These are phyloP conservation scores for Etia nguti DNA, from an alignment of 2,113 vertebrate genomes.

Conservation along the genomic window DNA sequence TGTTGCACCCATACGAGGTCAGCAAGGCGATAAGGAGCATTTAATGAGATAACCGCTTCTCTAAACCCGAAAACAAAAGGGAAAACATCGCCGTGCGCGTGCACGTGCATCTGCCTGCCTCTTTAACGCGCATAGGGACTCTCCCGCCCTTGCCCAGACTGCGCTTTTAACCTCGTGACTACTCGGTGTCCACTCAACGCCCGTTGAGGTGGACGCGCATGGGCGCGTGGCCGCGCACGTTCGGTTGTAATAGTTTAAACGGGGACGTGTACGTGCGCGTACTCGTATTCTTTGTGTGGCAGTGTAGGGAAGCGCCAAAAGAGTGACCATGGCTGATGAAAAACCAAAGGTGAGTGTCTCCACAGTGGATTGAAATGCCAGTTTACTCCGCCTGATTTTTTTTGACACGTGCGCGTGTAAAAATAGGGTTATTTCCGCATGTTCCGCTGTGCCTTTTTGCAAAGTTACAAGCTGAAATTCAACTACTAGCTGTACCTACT, in stretches of 20 bases:
- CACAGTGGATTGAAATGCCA: neutral
- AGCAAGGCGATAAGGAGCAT: accelerated
- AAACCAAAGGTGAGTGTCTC: conserved; percentile 89
- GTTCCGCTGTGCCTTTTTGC: neutral
- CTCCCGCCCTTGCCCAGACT: conserved; percentile 44
- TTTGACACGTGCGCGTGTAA: neutral
- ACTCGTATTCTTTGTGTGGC: conserved; percentile 82
- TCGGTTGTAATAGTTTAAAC: conserved; percentile 24
- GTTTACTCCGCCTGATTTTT: neutral
- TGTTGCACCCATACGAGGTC: too few relatives aligned
- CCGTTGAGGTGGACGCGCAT: conserved; percentile 52
- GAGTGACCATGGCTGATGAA: conserved; percentile 92
- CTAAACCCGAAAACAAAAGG: neutral
- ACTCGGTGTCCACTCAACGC: conserved; percentile 31
- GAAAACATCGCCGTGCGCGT: conserved; percentile 64
- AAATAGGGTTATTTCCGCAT: neutral
- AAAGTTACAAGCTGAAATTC: conserved; percentile 48
- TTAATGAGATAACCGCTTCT: neutral
- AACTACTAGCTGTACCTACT: conserved; percentile 57
- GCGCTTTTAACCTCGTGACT: conserved; percentile 48
- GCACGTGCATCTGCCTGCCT: conserved; percentile 29
- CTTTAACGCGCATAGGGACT: conserved; percentile 56
- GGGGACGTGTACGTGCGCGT: conserved; percentile 75
- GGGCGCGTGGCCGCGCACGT: conserved; percentile 70
- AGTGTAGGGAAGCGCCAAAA: conserved; percentile 78